Evolutionary conservation across 2,113 vertebrate genomes (phyloP).

Genomic region (Pelvicachromis taeniatus): DNA sequence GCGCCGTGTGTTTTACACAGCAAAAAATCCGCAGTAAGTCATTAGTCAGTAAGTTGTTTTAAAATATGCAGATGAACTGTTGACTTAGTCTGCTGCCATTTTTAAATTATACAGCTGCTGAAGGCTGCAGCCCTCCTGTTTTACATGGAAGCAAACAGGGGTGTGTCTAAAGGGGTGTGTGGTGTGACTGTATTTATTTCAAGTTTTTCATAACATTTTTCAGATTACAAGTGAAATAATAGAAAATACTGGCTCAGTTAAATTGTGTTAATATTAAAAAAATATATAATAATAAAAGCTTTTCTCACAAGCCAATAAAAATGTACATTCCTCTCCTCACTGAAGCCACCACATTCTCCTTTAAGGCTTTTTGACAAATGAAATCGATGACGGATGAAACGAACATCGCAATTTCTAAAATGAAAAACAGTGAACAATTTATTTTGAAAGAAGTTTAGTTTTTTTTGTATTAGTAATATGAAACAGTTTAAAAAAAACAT

Average conservation of each 20-base stretch:
- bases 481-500: too few species aligned
- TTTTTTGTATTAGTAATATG: too few species aligned
- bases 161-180: fast-evolving
- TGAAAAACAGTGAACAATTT: too few species aligned
- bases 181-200: fast-evolving
- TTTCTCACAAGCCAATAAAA: not conserved
- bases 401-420: too few species aligned
- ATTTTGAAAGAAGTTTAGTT: too few species aligned
- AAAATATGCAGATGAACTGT: not conserved
- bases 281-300: not conserved
- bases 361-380: too few species aligned
- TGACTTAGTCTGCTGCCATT: not conserved
- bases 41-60: not conserved
- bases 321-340: not conserved
- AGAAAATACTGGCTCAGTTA: not conserved
- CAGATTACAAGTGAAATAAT: not conserved
- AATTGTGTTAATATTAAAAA: not conserved
- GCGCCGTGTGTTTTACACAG: not conserved
- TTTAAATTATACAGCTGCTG: not conserved
- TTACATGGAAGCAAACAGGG: not conserved
- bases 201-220: not conserved
- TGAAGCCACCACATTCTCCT: too few species aligned
- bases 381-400: too few species aligned
- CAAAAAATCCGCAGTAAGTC: fast-evolving
- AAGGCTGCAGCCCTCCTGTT: not conserved